Base-by-base conservation (phyloP, 2,113 vertebrate species). In the Puntigrus tetrazona region DNA sequence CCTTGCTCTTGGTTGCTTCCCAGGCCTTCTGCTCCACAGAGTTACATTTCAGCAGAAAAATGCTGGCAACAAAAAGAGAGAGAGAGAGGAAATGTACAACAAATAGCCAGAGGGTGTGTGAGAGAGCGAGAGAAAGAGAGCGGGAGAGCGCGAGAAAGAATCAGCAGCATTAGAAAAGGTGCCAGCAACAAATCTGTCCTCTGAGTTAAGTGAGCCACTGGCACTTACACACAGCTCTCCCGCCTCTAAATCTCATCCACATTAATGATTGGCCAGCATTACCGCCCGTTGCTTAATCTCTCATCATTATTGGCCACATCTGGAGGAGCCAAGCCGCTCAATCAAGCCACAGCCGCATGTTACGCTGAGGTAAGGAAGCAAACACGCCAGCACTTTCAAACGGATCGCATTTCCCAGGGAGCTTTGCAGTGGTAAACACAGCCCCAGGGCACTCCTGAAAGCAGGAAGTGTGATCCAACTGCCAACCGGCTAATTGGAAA, bases 241-340 rank as follows among this genome's bases (percentile, higher is more conserved):
- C 20, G 87, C 85, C 85, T 91, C 80, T 89, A 92, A 91, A 90
- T 92, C 90, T 87, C 78, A 82, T 84, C 87, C 86, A 83, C 78
- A 65, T 73, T 81, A 92, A 88, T 84, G 78, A 91, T 50, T 80
- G 85, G 87, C 87, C 90, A 86, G 88, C 87, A 67, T 86, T 86
- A 78, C 85, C 88, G 84, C 88, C 85, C 59, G 1, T 87, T 85
- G 87, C 85, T 86, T 93, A 92, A 92, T 92, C 87, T 85, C 86
- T 78, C 85, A 88, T 91, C 89, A 91, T 94, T 89, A 91, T 86
- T 80, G 88, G 91, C 73, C 90, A 85, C 91, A 88, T 89, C 90
- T 90, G 87, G 90, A 91, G 80, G 87, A 47, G 69, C 70, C 86
- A 79, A 70, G 47, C 6, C 45, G 87, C 78, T 86, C 87, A 86